A percentile compares a stretch with the other conserved stretches of the same genome.
These are phyloP conservation scores for Sylvietta virens DNA, from an alignment of 2,113 vertebrate genomes.

Conservation along the genomic window DNA sequence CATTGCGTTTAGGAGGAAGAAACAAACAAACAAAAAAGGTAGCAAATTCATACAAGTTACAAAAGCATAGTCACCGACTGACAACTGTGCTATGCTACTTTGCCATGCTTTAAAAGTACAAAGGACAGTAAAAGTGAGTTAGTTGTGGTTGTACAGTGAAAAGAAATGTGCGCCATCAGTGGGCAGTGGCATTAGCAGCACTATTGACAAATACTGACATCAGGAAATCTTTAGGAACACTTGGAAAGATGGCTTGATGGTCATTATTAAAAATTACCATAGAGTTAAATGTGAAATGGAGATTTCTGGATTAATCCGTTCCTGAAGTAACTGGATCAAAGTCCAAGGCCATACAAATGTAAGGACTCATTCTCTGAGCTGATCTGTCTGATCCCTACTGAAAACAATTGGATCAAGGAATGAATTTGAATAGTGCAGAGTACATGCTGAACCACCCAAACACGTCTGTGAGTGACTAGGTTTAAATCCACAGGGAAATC, in stretches of 20 bases:
- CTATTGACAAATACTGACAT: not conserved
- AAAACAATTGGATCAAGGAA: not conserved
- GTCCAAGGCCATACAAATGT: not conserved
- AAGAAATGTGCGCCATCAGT: not conserved
- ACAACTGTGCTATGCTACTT: not conserved
- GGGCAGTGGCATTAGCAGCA: not conserved
- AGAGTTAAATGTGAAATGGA: not conserved
- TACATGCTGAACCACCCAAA: not conserved
- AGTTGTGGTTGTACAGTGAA: not conserved
- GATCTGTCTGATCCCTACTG: not conserved
- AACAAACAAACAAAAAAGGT: not conserved
- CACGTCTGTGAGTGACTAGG: not conserved
- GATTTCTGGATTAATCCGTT: not conserved
- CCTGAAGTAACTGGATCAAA: not conserved
- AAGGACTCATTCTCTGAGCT: not conserved
- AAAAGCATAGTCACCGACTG: accelerated
- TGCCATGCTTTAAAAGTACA: not conserved
- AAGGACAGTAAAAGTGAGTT: not conserved
- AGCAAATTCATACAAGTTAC: not conserved
- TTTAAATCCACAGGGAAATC: not conserved
- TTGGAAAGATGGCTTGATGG: not conserved
- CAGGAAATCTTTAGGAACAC: not conserved
- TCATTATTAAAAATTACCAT: not conserved
- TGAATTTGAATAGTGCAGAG: not conserved
- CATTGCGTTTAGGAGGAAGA: not conserved